These are phyloP conservation scores for Dicycla oo DNA, from an alignment of 2,888 invertebrate species.

Conservation along the genomic window DNA sequence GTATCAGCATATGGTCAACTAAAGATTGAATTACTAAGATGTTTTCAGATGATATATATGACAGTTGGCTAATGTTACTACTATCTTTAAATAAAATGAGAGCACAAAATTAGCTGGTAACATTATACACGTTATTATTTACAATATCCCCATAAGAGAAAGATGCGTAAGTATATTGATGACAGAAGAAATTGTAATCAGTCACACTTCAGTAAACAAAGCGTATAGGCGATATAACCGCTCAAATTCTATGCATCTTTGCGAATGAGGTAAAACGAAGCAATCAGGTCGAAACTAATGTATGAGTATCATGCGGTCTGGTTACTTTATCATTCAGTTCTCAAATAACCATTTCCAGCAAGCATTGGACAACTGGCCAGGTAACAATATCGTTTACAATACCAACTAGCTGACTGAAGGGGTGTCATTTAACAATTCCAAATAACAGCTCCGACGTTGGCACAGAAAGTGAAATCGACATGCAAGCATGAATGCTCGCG, in stretches of 20 bases:
- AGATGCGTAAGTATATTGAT: conserved; percentile 20
- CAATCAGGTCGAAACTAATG: conserved; percentile 74
- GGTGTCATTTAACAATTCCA: conserved; percentile 62
- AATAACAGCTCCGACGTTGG: conserved; percentile 66
- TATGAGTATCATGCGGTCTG: conserved; percentile 59
- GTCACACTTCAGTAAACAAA: conserved; percentile 56
- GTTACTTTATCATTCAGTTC: conserved; percentile 62
- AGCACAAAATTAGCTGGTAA: not conserved
- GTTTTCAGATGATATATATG: not conserved
- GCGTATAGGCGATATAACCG: conserved; percentile 53
- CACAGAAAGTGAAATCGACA: conserved; percentile 83
- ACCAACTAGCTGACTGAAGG: conserved; percentile 56
- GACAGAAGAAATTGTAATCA: conserved; percentile 46
- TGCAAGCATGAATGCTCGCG: conserved; percentile 66
- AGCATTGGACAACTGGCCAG: conserved; percentile 56
- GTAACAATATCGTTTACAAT: conserved; percentile 59
- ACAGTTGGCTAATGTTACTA: conserved; percentile 8
- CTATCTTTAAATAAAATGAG: conserved; percentile 11
- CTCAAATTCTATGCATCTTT: conserved; percentile 60
- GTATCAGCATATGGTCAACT: not conserved
- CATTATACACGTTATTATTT: not conserved
- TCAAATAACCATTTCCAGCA: conserved; percentile 65
- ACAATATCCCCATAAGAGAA: conserved; percentile 26
- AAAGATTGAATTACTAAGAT: conserved; percentile 14
- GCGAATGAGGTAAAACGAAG: conserved; percentile 70